Percentiles rank a stretch among this genome's conserved stretches.
phyloP scores from a whole-genome alignment of 2,888 invertebrate species.

The Oligia fasciuncula region DNA sequence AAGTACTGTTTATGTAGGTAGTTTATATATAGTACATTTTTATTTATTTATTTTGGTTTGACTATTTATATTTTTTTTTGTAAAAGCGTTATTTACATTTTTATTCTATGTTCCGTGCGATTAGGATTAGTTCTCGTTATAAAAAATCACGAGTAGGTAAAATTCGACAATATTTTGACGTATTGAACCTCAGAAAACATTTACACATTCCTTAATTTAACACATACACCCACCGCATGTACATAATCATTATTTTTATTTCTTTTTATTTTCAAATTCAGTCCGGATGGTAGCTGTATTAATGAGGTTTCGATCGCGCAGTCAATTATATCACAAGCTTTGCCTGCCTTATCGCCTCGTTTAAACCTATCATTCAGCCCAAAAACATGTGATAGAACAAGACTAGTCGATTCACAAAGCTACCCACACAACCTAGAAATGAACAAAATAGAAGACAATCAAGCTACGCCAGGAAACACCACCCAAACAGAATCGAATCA shows the following conservation, averaged over 20 bases:
- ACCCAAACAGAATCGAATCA: slow-evolving; percentile 71
- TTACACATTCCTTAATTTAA: slow-evolving; percentile 20
- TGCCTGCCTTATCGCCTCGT: slow-evolving; percentile 87
- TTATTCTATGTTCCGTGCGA: not conserved
- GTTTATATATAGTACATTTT: slow-evolving; percentile 50
- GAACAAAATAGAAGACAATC: slow-evolving; percentile 80
- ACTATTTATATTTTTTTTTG: slow-evolving; percentile 49
- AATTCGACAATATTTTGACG: slow-evolving; percentile 7
- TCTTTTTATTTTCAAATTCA: slow-evolving; percentile 69
- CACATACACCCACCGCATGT: slow-evolving; percentile 41
- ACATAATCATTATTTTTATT: slow-evolving; percentile 49
- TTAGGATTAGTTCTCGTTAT: slow-evolving; percentile 28
- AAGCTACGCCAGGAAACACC: slow-evolving; percentile 78
- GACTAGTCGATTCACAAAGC: slow-evolving; percentile 80
- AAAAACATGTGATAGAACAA: slow-evolving; percentile 86
- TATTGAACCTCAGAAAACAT: slow-evolving; percentile 6
- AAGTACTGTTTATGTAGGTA: slow-evolving; percentile 46
- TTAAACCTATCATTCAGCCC: slow-evolving; percentile 85
- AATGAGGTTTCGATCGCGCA: slow-evolving; percentile 89
- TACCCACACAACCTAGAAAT: slow-evolving; percentile 78
- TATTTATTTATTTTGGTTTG: slow-evolving; percentile 53
- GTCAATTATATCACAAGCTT: slow-evolving; percentile 89
- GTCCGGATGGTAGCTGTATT: slow-evolving; percentile 89
- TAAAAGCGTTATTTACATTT: slow-evolving; percentile 6
- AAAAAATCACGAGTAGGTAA: slow-evolving; percentile 35